Percentiles rank a stretch among this genome's conserved stretches.
These are phyloP conservation scores for Progne subis DNA, from an alignment of 2,113 vertebrate species.

Conservation along the genomic window DNA sequence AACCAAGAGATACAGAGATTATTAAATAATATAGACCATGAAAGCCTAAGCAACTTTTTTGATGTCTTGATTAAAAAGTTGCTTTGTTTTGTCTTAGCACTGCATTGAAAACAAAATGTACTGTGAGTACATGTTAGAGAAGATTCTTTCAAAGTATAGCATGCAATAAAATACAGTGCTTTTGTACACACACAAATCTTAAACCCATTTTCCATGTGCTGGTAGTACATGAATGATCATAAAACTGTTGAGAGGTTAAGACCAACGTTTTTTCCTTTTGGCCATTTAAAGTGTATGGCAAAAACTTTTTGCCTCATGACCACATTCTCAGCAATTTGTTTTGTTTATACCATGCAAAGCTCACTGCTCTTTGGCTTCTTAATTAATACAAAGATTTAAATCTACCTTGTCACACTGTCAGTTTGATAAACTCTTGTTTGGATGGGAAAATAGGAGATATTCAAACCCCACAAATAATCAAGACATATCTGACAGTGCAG, in stretches of 20 bases:
- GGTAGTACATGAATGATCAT: background rate
- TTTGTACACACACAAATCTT: background rate
- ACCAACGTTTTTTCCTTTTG: background rate
- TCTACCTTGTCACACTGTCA: background rate
- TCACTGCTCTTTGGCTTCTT: background rate
- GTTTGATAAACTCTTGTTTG: background rate
- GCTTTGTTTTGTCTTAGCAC: background rate
- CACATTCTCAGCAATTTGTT: background rate
- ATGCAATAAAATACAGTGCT: background rate
- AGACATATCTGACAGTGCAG: background rate
- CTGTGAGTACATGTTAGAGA: rapidly evolving
- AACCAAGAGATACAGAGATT: background rate
- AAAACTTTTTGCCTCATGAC: background rate
- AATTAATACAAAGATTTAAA: background rate
- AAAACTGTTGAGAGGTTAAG: background rate
- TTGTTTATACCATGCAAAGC: background rate
- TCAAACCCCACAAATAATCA: background rate
- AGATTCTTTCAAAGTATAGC: background rate
- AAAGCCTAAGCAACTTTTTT: background rate
- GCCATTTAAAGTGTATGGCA: background rate
- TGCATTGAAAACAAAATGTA: background rate
- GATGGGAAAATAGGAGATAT: background rate
- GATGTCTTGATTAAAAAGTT: background rate
- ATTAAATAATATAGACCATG: background rate
- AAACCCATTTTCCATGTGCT: background rate